Percentiles rank a stretch among this genome's conserved stretches.
Conservation (phyloP, 2,113 vertebrate genomes). For the Oenanthe melanoleuca region DNA sequence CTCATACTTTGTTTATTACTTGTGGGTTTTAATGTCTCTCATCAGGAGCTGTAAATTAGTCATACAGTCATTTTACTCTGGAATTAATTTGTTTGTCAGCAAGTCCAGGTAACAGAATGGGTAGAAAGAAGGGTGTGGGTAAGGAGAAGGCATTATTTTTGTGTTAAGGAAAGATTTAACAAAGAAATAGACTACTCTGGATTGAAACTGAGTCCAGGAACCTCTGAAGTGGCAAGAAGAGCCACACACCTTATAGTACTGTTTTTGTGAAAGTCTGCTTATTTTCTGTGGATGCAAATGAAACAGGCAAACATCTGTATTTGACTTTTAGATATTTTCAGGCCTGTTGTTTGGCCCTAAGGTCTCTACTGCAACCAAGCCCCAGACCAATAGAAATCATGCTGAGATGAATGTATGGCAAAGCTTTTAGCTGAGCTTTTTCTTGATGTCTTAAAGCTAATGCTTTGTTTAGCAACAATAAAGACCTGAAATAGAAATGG, state of each 20-base stretch:
- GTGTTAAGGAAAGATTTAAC: background rate
- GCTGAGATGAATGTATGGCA: background rate
- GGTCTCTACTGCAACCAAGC: background rate
- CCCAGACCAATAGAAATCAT: background rate
- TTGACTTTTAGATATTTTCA: background rate
- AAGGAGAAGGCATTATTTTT: background rate
- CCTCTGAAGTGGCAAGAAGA: background rate
- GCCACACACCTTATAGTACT: rapidly evolving
- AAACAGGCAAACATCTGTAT: background rate
- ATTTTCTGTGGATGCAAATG: background rate
- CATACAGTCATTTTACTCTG: background rate
- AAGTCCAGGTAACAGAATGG: background rate
- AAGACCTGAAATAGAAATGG: background rate
- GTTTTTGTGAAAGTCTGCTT: background rate
- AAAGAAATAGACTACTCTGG: background rate
- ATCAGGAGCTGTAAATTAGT: background rate
- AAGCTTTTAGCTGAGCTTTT: background rate
- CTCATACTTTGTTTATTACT: background rate
- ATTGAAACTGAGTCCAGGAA: background rate
- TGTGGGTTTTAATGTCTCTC: background rate
- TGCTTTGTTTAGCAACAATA: background rate
- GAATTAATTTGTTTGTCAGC: background rate
- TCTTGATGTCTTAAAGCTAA: background rate
- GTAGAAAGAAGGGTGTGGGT: background rate
- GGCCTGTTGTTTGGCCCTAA: background rate